Percentiles rank a stretch among this genome's conserved stretches.
Evolutionary conservation across 2,797 vertebrate genomes (phyloP).

Genomic region (Urophycis tenuis): DNA sequence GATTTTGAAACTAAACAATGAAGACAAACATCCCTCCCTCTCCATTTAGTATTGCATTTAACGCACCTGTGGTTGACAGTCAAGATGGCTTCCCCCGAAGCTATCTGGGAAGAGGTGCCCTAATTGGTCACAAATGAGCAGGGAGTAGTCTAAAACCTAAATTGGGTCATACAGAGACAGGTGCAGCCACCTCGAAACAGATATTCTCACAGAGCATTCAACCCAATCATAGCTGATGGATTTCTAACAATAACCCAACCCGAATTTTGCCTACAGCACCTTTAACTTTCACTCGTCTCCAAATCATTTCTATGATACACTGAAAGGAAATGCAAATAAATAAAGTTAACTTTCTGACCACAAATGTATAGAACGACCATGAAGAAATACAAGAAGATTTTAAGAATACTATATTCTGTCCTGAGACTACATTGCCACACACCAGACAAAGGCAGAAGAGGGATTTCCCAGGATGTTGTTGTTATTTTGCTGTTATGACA

Average conservation of each 20-base stretch:
- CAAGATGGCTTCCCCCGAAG: too few relatives aligned
- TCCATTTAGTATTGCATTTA: neutral
- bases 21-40: neutral
- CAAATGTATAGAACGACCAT: neutral
- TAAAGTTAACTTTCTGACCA: neutral
- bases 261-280: neutral
- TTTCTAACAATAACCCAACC: neutral
- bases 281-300: neutral
- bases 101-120: too few relatives aligned
- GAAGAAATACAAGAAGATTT: neutral
- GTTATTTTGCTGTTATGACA: neutral
- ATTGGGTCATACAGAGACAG: too few relatives aligned
- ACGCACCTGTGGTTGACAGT: too few relatives aligned
- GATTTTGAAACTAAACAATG: neutral
- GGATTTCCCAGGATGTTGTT: constrained; percentile 1
- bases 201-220: neutral
- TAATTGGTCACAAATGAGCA: too few relatives aligned
- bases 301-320: neutral
- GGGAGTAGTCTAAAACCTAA: too few relatives aligned
- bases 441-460: neutral
- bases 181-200: too few relatives aligned
- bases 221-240: neutral
- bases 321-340: neutral
- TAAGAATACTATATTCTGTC: neutral
- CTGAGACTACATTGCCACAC: neutral